Evolutionary conservation across 2,113 vertebrate species (phyloP).

Genomic region (Notarius quadriscutis): DNA sequence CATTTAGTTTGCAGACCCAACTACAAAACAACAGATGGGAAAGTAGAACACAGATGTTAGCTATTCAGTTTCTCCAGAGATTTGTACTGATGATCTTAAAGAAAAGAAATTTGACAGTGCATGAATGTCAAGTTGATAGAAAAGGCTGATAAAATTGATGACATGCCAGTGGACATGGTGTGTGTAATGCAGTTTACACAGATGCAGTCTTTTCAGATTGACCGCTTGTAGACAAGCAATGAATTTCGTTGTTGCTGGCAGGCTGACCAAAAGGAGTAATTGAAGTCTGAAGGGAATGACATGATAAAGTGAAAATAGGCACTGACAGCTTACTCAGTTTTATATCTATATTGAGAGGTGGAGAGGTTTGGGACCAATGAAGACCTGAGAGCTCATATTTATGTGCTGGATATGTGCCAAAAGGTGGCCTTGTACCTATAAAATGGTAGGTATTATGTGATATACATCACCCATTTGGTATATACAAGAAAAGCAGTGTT

Average conservation of each 20-base stretch:
- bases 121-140: conserved; percentile 58
- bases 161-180: conserved; percentile 62
- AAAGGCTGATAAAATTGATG: conserved; percentile 68
- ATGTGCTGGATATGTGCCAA: background rate
- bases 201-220: conserved; percentile 69
- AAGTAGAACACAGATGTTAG: conserved; percentile 25
- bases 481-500: background rate
- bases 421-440: background rate
- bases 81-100: conserved; percentile 30
- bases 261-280: conserved; percentile 67
- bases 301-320: conserved; percentile 55
- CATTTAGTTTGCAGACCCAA: conserved; percentile 24
- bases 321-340: conserved; percentile 35
- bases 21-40: conserved; percentile 40
- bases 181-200: conserved; percentile 72
- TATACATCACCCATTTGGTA: background rate
- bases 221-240: conserved; percentile 67
- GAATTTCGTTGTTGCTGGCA: conserved; percentile 67
- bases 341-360: background rate
- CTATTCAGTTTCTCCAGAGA: conserved; percentile 29
- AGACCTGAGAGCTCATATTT: conserved; percentile 8
- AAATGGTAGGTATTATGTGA: background rate
- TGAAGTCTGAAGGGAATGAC: conserved; percentile 58
- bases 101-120: conserved; percentile 48
- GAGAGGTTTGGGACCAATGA: conserved; percentile 24